Percentiles rank a stretch among this genome's conserved stretches.
Evolutionary conservation across 2,797 vertebrate species (phyloP).

Genomic region (Ptychadena robeensis): DNA sequence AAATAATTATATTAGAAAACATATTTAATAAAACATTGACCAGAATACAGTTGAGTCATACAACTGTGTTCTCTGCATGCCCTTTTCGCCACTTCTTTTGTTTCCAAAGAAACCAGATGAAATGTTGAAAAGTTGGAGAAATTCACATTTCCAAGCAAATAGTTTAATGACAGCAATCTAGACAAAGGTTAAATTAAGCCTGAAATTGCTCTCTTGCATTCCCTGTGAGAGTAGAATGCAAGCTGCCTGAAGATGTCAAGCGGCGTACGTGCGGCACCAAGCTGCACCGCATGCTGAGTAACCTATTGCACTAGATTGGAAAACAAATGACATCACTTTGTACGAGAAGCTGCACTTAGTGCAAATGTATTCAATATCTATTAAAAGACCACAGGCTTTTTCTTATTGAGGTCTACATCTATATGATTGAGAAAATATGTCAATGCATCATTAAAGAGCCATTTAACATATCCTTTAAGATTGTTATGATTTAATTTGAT

Average conservation of each 20-base stretch:
- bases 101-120: slow-evolving; percentile 46
- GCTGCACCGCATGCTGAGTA: slow-evolving; percentile 46
- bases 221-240: slow-evolving; percentile 15
- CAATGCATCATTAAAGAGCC: neutral
- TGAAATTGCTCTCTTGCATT: slow-evolving; percentile 33
- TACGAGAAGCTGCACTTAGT: slow-evolving; percentile 24
- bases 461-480: no score
- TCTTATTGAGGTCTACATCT: neutral
- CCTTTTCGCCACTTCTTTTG: slow-evolving; percentile 11
- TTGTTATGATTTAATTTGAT: no score
- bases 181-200: slow-evolving; percentile 52
- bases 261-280: slow-evolving; percentile 36
- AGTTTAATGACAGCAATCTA: slow-evolving; percentile 2
- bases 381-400: slow-evolving; percentile 24
- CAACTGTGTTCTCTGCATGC: neutral
- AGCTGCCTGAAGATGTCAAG: neutral
- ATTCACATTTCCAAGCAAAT: slow-evolving; percentile 52
- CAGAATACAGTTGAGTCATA: slow-evolving; percentile 40
- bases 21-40: slow-evolving; percentile 2
- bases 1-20: slow-evolving; percentile 29
- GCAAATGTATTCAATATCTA: slow-evolving; percentile 42
- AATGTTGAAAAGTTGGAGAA: slow-evolving; percentile 45
- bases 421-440: neutral
- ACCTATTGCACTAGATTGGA: slow-evolving; percentile 42
- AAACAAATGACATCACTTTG: slow-evolving; percentile 54